Conservation (phyloP, 2,113 vertebrate genomes). For the Eptesicus fuscus region DNA sequence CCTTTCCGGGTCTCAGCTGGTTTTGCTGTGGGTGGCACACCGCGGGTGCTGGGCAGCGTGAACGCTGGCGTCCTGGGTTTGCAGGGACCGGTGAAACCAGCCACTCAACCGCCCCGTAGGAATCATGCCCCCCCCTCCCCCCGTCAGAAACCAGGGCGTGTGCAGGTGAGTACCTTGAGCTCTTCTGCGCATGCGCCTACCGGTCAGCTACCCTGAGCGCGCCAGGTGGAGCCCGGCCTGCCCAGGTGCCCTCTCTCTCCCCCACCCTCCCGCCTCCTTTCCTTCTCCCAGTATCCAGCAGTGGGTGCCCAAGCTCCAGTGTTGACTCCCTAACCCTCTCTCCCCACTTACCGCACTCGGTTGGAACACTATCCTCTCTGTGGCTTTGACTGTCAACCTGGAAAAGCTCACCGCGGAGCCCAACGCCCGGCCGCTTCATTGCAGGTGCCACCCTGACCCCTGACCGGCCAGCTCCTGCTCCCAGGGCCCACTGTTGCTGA, state of each 20-base stretch:
- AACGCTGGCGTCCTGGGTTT: not conserved
- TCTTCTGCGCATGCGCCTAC: not conserved
- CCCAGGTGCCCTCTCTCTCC: no score
- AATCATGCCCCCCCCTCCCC: not conserved
- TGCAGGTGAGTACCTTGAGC: not conserved
- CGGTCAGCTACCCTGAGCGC: no score
- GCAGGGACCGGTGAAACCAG: not conserved
- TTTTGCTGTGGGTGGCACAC: not conserved
- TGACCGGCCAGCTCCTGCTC: not conserved
- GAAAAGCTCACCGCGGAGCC: not conserved
- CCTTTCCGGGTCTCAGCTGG: not conserved
- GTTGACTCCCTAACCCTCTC: not conserved
- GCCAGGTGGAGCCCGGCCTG: not conserved
- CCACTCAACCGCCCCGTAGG: not conserved
- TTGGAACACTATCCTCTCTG: not conserved
- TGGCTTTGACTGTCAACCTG: not conserved
- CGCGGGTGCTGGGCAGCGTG: not conserved
- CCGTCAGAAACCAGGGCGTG: not conserved
- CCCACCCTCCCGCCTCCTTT: not conserved
- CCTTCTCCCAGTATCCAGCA: not conserved
- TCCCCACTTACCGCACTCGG: rapidly evolving
- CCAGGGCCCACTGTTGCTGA: not conserved
- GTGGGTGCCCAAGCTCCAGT: not conserved
- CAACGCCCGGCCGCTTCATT: not conserved
- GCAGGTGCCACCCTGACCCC: not conserved